A percentile compares a stretch with the other conserved stretches of the same genome.
phyloP scores from a whole-genome alignment of 1,140 invertebrate species.

The Zophobas morio region DNA sequence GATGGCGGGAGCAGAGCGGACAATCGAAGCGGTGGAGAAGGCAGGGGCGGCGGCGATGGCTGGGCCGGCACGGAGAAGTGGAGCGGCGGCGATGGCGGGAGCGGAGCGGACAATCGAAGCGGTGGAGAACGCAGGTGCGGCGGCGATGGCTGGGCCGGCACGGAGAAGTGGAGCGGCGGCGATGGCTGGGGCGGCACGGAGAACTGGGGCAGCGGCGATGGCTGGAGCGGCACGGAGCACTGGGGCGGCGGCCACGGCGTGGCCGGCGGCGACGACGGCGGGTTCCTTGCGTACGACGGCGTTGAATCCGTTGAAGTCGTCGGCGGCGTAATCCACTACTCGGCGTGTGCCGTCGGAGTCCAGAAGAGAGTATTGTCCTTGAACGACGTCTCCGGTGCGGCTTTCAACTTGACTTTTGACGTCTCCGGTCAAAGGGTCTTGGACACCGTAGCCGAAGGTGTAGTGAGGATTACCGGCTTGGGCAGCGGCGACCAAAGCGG shows the following conservation, averaged over 20 bases:
- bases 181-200: slow-evolving; percentile 48
- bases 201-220: slow-evolving; percentile 59
- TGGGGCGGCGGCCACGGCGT: slow-evolving; percentile 57
- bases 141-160: slow-evolving; percentile 44
- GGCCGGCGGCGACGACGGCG: slow-evolving; percentile 52
- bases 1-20: slow-evolving; percentile 8
- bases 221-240: slow-evolving; percentile 57
- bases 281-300: slow-evolving; percentile 68
- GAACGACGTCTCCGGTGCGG: slow-evolving; percentile 58
- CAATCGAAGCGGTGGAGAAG: background rate
- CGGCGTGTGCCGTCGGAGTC: slow-evolving; percentile 71
- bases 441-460: slow-evolving; percentile 57
- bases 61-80: slow-evolving; percentile 63
- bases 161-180: slow-evolving; percentile 26
- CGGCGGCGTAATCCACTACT: slow-evolving; percentile 71
- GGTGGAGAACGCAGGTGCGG: slow-evolving; percentile 10
- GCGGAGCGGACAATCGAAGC: slow-evolving; percentile 50
- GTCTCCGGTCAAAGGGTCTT: slow-evolving; percentile 70
- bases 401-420: slow-evolving; percentile 59
- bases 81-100: slow-evolving; percentile 54
- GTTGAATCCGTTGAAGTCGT: slow-evolving; percentile 69
- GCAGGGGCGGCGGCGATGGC: background rate
- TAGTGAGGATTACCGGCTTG: slow-evolving; percentile 58
- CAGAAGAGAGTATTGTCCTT: slow-evolving; percentile 66
- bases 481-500: slow-evolving; percentile 59